Conservation (phyloP, 2,888 invertebrate species). For the Scaptomyza reducta region DNA sequence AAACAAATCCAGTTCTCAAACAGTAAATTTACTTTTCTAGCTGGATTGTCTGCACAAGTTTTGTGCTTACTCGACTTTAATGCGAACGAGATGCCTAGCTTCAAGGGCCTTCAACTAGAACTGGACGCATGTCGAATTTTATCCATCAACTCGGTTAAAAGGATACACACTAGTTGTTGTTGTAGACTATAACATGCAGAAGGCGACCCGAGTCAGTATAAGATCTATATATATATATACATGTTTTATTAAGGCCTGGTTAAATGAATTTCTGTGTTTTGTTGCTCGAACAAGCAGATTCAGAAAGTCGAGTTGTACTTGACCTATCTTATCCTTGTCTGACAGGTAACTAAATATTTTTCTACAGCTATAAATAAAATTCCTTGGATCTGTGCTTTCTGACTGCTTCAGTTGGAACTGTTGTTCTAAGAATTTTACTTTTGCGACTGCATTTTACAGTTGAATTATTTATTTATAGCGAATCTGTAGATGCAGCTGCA, state of each 20-base stretch:
- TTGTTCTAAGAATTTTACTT: not conserved
- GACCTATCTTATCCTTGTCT: constrained; percentile 18
- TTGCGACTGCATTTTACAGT: constrained; percentile 5
- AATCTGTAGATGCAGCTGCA: constrained; percentile 25
- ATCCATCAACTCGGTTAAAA: not conserved
- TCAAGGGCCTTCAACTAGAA: constrained; percentile 8
- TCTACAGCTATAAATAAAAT: not conserved
- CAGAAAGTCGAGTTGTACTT: not conserved
- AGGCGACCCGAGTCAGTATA: not conserved
- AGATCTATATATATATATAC: not conserved
- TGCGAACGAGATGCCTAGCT: constrained; percentile 17
- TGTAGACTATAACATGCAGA: not conserved
- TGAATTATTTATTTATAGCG: constrained; percentile 1
- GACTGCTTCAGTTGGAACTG: not conserved
- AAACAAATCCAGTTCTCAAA: constrained; percentile 31
- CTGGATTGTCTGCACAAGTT: constrained; percentile 25
- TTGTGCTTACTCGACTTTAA: constrained; percentile 53
- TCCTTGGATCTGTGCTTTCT: not conserved
- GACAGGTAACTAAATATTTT: constrained; percentile 24
- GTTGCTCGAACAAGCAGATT: constrained; percentile 1
- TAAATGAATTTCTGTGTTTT: not conserved
- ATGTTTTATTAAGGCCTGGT: not conserved
- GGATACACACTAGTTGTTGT: not conserved
- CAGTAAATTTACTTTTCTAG: constrained; percentile 32
- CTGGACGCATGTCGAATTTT: constrained; percentile 11